Conservation (phyloP, 1,140 invertebrate species). For the Diabrotica undecimpunctata region DNA sequence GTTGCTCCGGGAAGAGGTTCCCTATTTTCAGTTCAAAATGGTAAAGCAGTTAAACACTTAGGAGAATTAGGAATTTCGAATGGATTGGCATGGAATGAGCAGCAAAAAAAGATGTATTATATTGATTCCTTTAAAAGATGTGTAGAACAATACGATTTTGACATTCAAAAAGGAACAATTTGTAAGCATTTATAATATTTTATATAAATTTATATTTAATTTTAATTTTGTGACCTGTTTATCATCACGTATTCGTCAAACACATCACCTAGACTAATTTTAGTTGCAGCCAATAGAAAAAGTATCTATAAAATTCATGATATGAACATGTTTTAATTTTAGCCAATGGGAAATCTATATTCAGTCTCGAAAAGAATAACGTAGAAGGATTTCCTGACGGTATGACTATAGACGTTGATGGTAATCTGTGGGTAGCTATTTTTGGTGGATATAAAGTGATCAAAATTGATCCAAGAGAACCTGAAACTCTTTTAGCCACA, state of each 20-base stretch:
- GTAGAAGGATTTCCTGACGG: constrained; percentile 17
- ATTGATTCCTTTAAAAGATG: constrained; percentile 64
- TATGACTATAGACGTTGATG: constrained; percentile 55
- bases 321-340: constrained; percentile 16
- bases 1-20: constrained; percentile 27
- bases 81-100: constrained; percentile 72
- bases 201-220: background rate
- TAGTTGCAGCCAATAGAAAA: background rate
- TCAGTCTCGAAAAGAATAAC: constrained; percentile 29
- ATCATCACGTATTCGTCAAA: too few species aligned
- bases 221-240: too few species aligned
- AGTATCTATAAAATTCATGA: constrained; percentile 7
- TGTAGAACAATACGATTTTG: constrained; percentile 71
- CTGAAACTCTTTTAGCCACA: constrained; percentile 37
- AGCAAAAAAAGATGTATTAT: constrained; percentile 69
- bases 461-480: constrained; percentile 43
- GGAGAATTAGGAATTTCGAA: constrained; percentile 68
- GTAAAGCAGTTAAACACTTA: constrained; percentile 37
- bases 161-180: constrained; percentile 61
- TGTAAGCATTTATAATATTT: constrained; percentile 52
- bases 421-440: constrained; percentile 63
- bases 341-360: constrained; percentile 37
- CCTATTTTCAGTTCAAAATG: constrained; percentile 28
- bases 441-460: constrained; percentile 48
- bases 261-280: too few species aligned